Conservation (phyloP, 2,113 vertebrate genomes). For the Alouatta palliata region DNA sequence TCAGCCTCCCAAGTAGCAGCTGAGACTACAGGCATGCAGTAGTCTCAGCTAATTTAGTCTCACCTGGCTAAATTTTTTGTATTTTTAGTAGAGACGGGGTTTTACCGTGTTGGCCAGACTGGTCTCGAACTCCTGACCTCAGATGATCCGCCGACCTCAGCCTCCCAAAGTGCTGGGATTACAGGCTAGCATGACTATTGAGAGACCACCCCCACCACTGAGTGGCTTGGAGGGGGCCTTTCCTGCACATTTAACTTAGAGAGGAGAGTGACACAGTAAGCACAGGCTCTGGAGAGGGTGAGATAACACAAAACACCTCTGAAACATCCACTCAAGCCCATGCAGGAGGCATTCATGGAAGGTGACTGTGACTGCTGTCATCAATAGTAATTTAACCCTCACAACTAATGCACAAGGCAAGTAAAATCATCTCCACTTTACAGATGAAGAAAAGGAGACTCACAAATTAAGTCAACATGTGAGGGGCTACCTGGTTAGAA, state of each 20-base stretch:
- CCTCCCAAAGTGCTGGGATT: too few species aligned
- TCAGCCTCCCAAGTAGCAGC: too few species aligned
- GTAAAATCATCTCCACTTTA: not conserved
- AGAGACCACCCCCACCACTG: not conserved
- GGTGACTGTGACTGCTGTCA: too few species aligned
- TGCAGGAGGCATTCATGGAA: not conserved
- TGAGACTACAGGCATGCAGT: too few species aligned
- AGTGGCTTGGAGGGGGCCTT: not conserved
- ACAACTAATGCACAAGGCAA: not conserved
- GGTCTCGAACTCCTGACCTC: too few species aligned
- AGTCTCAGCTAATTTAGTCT: too few species aligned
- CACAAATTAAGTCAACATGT: not conserved
- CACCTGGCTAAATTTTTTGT: too few species aligned
- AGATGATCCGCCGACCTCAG: too few species aligned
- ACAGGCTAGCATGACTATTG: rapidly evolving
- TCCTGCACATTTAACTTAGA: not conserved
- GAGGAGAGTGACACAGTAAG: not conserved
- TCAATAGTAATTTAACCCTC: not conserved
- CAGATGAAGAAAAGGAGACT: not conserved
- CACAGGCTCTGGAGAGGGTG: rapidly evolving
- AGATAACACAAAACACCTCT: not conserved
- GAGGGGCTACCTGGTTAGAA: not conserved
- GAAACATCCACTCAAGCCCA: not conserved
- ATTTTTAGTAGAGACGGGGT: too few species aligned
- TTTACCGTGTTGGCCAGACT: too few species aligned